Evolutionary conservation across 2,888 invertebrate species (phyloP), one percentile per base, ranked within the genome.

Genomic region (Lacanobia wlatinum): DNA sequence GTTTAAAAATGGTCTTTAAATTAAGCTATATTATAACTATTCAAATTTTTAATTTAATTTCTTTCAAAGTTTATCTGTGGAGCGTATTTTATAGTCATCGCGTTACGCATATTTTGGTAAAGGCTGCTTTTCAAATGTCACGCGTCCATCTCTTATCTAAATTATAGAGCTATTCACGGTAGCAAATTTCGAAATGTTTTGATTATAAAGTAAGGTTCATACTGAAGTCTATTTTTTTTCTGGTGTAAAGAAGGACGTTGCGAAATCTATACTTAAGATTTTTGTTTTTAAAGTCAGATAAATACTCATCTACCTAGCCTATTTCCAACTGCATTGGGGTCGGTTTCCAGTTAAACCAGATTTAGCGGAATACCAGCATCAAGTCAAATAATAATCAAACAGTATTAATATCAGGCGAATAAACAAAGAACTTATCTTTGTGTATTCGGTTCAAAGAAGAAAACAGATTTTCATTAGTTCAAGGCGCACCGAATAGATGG

Each of bases 81-180:
- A 66, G 34, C 0, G 12, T 28, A 43, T 38, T 60, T 38, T 65
- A 48, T 53, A 52, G 23, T 52, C 67, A 59, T 61, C 28, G 28
- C 46, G 52, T 71, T 65, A 80, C 43, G 61, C 50, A 40, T 0
- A 53, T 84, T 71, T 80, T 55, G 55, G 3, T 70, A 14, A 66
- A 61, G 43, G 0, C 48, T 71, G n/a, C n/a, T 71, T 70, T 40
- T 21, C 16, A 64, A 80, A 83, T 84, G 65, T 68, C 71, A 76
- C 34, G 59, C n/a, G 38, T 34, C 23, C 12, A n/a, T 48, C 8
- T 72, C 62, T 82, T 83, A 86, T 85, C 80, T 85, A 56, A 78
- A 83, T 53, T 60, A 74, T 67, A 71, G 53, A 70, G 67, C 9
- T 69, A 78, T 73, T 78, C 46, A 75, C 83, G 52, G 83, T 76